These are phyloP conservation scores for Upupa epops DNA, from an alignment of 2,113 vertebrate species.

Conservation along the genomic window DNA sequence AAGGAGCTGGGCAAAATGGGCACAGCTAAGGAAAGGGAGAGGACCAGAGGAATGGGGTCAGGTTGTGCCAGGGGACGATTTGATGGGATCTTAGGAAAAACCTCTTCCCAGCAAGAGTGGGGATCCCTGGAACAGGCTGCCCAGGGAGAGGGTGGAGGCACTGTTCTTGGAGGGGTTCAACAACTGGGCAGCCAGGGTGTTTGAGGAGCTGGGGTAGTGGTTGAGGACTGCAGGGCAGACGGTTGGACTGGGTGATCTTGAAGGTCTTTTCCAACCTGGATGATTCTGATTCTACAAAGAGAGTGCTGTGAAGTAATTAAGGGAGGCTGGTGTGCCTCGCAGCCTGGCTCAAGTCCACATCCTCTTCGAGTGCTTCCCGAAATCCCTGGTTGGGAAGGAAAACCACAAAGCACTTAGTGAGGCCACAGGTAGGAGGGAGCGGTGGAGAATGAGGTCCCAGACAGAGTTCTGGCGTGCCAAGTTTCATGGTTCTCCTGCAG, in stretches of 20 bases:
- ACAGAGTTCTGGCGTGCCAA: neutral
- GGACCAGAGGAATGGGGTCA: no score
- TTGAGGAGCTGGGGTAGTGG: no score
- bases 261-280: no score
- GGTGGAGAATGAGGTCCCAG: neutral
- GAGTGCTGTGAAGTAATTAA: neutral
- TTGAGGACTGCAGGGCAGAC: no score
- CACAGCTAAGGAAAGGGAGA: neutral
- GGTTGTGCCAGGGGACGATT: no score
- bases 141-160: no score
- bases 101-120: no score
- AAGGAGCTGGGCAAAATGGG: neutral
- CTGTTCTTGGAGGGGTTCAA: no score
- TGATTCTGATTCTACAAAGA: neutral
- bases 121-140: no score
- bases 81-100: no score
- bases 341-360: conserved; percentile 22
- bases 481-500: neutral
- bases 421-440: neutral
- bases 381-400: neutral
- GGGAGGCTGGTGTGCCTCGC: conserved; percentile 25
- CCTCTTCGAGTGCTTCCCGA: neutral
- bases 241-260: no score
- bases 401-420: neutral
- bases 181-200: no score